phyloP scores from a whole-genome alignment of 2,113 vertebrate genomes.

The Cephalopterus ornatus region DNA sequence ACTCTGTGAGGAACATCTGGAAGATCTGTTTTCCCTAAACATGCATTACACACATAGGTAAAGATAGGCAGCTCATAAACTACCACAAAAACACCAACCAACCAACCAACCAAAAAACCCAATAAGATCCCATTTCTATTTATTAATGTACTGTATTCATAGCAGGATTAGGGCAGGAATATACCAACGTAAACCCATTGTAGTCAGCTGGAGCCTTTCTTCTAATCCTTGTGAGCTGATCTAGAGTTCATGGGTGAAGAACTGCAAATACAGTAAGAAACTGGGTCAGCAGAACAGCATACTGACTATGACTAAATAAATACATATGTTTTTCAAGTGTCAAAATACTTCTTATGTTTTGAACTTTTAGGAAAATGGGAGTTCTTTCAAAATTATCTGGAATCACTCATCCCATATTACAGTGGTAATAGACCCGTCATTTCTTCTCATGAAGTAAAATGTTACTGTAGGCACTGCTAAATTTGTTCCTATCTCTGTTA shows the following conservation, averaged over 20 bases:
- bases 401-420: not conserved
- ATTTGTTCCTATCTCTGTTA: not conserved
- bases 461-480: not conserved
- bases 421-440: not conserved
- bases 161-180: not conserved
- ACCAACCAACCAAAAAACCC: not conserved
- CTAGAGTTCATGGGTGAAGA: not conserved
- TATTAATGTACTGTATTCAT: not conserved
- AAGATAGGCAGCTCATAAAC: not conserved
- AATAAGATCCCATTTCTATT: not conserved
- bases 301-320: not conserved
- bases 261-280: not conserved
- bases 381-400: conserved; percentile 13
- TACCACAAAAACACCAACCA: not conserved
- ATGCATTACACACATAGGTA: not conserved
- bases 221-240: not conserved
- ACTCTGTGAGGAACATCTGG: not conserved
- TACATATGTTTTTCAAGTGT: not conserved
- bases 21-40: not conserved
- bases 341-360: conserved; percentile 8
- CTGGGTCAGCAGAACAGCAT: not conserved
- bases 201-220: not conserved
- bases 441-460: not conserved
- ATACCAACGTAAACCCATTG: not conserved
- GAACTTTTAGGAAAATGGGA: not conserved